These are phyloP conservation scores for Tachystola acroxantha DNA, from an alignment of 2,888 invertebrate species.

Conservation along the genomic window DNA sequence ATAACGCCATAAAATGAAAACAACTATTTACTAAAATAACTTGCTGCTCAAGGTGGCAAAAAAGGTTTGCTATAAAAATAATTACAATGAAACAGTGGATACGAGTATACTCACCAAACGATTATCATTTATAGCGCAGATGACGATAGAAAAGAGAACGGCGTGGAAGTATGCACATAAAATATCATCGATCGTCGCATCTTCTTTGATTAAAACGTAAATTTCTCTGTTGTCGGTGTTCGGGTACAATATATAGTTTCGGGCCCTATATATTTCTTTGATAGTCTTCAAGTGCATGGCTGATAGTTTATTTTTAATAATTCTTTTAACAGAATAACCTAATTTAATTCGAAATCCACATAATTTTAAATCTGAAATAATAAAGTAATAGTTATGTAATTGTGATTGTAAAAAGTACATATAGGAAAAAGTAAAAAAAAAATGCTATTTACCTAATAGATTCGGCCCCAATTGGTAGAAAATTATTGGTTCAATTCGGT, in stretches of 20 bases:
- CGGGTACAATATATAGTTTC: conserved; percentile 76
- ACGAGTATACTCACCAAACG: conserved; percentile 45
- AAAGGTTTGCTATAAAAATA: no score
- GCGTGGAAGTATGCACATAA: conserved; percentile 85
- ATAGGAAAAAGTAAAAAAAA: no score
- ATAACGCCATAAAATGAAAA: no score
- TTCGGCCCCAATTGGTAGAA: conserved; percentile 40
- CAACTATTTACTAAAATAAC: no score
- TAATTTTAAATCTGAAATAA: conserved; percentile 66
- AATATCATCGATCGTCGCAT: conserved; percentile 72
- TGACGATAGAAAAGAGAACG: conserved; percentile 63
- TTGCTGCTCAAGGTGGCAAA: no score
- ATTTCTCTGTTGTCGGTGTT: conserved; percentile 63
- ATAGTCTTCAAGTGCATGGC: conserved; percentile 48
- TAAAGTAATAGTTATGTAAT: not conserved
- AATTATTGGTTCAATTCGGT: conserved; percentile 80
- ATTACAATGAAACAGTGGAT: no score
- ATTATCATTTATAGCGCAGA: conserved; percentile 45
- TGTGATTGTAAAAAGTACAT: no score
- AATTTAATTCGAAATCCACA: conserved; percentile 80
- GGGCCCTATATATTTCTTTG: conserved; percentile 57
- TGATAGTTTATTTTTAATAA: conserved; percentile 27
- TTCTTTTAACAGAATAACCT: conserved; percentile 72
- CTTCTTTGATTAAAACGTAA: conserved; percentile 74
- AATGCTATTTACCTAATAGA: conserved; percentile 48